A percentile compares a stretch with the other conserved stretches of the same genome.
Evolutionary conservation across 2,113 vertebrate species (phyloP).

Genomic region (Alethe diademata): DNA sequence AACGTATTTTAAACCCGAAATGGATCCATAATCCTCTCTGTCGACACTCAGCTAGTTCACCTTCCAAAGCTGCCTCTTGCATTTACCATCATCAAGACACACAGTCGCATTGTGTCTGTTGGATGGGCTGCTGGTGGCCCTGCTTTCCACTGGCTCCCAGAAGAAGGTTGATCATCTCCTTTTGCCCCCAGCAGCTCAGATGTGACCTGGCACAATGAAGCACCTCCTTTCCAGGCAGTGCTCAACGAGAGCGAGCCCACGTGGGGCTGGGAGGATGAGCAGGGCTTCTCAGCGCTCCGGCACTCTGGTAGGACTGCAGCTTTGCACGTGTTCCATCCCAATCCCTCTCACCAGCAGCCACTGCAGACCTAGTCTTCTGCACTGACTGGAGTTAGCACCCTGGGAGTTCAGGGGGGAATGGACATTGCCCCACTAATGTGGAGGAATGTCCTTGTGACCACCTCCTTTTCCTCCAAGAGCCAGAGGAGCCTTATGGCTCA

Average conservation of each 20-base stretch:
- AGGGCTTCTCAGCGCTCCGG: slow-evolving; percentile 93
- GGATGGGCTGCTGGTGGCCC: neutral
- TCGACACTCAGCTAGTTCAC: neutral
- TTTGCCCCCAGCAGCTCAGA: slow-evolving; percentile 73
- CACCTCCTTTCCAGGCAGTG: slow-evolving; percentile 56
- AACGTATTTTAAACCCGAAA: neutral
- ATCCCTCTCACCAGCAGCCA: neutral
- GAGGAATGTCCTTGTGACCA: neutral
- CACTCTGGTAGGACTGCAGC: slow-evolving; percentile 82
- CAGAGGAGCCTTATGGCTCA: neutral
- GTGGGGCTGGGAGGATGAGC: slow-evolving; percentile 86
- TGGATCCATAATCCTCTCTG: neutral
- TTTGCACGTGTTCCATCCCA: fast-evolving
- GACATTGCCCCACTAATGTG: neutral
- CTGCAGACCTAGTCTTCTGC: neutral
- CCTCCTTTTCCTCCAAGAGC: neutral
- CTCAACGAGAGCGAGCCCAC: slow-evolving; percentile 78
- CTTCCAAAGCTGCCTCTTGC: neutral
- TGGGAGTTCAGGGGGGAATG: neutral
- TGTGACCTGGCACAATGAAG: slow-evolving; percentile 77
- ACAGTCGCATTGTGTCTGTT: fast-evolving
- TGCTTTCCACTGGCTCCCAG: neutral
- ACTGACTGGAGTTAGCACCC: neutral
- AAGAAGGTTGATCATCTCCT: neutral
- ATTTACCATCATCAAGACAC: neutral